These are phyloP conservation scores for Tichodroma muraria DNA, from an alignment of 2,113 vertebrate species.

Conservation along the genomic window DNA sequence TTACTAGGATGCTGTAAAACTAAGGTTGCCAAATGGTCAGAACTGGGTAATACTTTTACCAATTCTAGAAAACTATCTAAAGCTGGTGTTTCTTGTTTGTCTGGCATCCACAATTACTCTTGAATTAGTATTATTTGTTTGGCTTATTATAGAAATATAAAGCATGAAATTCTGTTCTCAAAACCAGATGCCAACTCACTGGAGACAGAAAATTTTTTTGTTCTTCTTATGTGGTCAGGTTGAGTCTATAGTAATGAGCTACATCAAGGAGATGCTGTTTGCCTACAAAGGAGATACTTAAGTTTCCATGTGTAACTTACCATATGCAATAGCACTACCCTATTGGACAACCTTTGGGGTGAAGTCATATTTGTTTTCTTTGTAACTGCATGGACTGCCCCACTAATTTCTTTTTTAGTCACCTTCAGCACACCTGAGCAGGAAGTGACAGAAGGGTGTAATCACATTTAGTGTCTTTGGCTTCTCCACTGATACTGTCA, in stretches of 20 bases:
- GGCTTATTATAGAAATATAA: conserved; percentile 4
- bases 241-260: background rate
- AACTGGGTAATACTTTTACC: background rate
- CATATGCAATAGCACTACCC: background rate
- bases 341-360: background rate
- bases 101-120: background rate
- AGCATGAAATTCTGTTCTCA: background rate
- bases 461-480: background rate
- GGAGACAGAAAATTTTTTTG: background rate
- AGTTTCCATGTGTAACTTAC: background rate
- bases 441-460: background rate
- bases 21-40: background rate
- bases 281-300: background rate
- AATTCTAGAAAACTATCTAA: background rate
- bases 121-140: conserved; percentile 26
- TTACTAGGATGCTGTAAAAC: background rate
- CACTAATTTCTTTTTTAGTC: background rate
- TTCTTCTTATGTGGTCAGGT: background rate
- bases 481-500: background rate
- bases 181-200: background rate
- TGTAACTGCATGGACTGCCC: background rate
- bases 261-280: background rate
- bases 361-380: background rate
- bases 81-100: conserved; percentile 11
- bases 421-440: background rate